phyloP scores from a whole-genome alignment of 2,113 vertebrate genomes.

The Gulo gulo region DNA sequence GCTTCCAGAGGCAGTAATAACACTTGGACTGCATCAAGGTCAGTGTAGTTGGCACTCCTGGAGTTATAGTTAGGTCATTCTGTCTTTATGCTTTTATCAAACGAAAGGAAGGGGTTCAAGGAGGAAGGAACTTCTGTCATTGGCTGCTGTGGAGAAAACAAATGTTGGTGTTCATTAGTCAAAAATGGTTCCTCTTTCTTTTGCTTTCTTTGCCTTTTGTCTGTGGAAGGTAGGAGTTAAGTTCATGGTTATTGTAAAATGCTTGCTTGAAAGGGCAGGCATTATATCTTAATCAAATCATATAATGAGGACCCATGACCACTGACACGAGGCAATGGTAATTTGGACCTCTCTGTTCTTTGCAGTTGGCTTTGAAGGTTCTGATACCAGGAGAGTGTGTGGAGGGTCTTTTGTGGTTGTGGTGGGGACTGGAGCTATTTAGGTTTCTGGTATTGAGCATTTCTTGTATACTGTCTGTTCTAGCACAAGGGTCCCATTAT shows the following conservation, averaged over 20 bases:
- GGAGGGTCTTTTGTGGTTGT: background rate
- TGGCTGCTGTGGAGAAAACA: background rate
- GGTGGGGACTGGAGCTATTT: background rate
- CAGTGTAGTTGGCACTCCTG: slow-evolving; percentile 8
- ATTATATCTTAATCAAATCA: slow-evolving; percentile 15
- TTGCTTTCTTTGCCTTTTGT: slow-evolving; percentile 18
- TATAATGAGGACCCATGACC: background rate
- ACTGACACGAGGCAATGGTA: background rate
- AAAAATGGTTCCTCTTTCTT: background rate
- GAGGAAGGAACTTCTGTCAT: background rate
- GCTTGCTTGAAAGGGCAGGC: background rate
- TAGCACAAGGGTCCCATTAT: background rate
- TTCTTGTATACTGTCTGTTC: slow-evolving; percentile 17
- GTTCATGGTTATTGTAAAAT: slow-evolving; percentile 34
- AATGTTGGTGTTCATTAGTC: background rate
- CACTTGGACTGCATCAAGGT: background rate
- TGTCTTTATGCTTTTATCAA: slow-evolving; percentile 41
- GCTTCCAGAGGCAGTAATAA: slow-evolving; percentile 22
- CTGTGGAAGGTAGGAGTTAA: background rate
- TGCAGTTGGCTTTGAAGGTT: slow-evolving; percentile 13
- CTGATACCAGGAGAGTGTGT: background rate
- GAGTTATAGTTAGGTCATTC: background rate
- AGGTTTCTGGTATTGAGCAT: slow-evolving; percentile 26
- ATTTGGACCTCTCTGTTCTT: slow-evolving; percentile 5
- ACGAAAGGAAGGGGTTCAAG: background rate